phyloP scores from a whole-genome alignment of 2,797 vertebrate genomes.

The Garrulus glandarius region DNA sequence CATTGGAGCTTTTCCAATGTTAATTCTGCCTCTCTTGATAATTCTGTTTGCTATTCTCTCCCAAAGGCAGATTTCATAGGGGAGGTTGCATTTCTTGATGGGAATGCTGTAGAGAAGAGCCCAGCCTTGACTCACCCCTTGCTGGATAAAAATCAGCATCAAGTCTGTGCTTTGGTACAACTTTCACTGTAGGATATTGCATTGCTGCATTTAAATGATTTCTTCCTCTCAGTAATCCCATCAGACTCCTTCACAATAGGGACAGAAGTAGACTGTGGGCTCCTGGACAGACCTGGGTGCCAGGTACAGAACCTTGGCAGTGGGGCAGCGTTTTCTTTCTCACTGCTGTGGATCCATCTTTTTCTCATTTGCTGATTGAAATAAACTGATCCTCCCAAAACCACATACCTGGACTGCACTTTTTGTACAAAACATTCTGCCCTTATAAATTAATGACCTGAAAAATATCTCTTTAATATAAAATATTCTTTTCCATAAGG shows the following conservation, averaged over 20 bases:
- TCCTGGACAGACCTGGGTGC: background rate
- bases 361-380: background rate
- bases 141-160: background rate
- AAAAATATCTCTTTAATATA: background rate
- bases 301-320: background rate
- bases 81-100: background rate
- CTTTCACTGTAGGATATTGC: background rate
- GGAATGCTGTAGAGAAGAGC: background rate
- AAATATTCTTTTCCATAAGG: background rate
- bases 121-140: background rate
- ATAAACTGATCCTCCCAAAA: background rate
- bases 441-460: background rate
- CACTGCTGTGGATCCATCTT: background rate
- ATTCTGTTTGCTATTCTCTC: background rate
- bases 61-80: background rate
- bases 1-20: background rate
- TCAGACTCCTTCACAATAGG: background rate
- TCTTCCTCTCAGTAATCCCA: background rate
- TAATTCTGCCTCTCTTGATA: background rate
- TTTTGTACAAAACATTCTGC: background rate
- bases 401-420: background rate
- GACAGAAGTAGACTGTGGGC: background rate
- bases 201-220: background rate
- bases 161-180: rapidly evolving
- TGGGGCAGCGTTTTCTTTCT: background rate